A percentile compares a stretch with the other conserved stretches of the same genome.
Evolutionary conservation across 2,113 vertebrate genomes (phyloP).

Genomic region (Romanogobio albipinnatus): DNA sequence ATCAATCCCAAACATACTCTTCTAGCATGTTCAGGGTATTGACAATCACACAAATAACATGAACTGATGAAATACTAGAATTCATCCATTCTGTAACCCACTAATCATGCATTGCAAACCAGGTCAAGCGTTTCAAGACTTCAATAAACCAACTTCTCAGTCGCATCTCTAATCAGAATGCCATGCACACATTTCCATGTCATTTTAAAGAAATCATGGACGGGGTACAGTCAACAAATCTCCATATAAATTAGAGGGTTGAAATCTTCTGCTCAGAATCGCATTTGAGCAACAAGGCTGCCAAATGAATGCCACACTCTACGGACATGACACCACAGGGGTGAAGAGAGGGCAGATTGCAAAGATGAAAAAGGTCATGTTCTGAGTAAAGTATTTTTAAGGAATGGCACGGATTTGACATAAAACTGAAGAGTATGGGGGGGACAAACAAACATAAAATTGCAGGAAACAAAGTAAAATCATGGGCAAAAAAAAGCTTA

Average conservation of each 20-base stretch:
- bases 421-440: slow-evolving; percentile 25
- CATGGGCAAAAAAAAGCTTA: slow-evolving; percentile 41
- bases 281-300: background rate
- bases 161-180: background rate
- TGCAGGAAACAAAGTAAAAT: slow-evolving; percentile 21
- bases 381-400: slow-evolving; percentile 14
- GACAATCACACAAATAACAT: slow-evolving; percentile 6
- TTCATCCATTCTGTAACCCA: slow-evolving; percentile 13
- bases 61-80: background rate
- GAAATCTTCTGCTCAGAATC: slow-evolving; percentile 1
- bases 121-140: background rate
- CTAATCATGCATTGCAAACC: background rate
- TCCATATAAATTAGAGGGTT: background rate
- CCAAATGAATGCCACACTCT: background rate
- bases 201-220: background rate
- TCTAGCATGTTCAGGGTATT: background rate
- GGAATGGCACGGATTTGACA: slow-evolving; percentile 51
- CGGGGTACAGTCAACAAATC: background rate
- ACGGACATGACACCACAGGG: background rate
- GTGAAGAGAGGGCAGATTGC: background rate
- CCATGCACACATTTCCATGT: background rate
- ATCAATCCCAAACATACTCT: background rate
- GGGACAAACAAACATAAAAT: slow-evolving; percentile 18
- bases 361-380: background rate
- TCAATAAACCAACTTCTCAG: background rate